Percentiles rank a stretch among this genome's conserved stretches.
Evolutionary conservation across 2,113 vertebrate species (phyloP).

Genomic region (Varanus komodoensis): DNA sequence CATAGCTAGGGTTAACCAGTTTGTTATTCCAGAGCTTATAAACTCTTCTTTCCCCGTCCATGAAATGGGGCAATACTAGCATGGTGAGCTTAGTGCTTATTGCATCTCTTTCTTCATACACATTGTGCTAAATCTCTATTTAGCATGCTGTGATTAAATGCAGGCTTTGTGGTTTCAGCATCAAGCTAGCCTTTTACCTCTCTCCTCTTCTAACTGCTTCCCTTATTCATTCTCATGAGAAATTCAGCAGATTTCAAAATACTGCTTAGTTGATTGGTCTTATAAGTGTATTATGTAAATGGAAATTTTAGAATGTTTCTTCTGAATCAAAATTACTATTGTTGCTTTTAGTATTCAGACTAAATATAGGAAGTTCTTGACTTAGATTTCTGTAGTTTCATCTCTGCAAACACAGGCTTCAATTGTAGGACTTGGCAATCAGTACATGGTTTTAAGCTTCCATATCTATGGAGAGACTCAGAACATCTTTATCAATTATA

Average conservation of each 20-base stretch:
- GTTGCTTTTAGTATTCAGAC: neutral
- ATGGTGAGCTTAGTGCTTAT: too few species aligned
- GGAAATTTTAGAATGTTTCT: neutral
- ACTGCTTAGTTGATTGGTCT: neutral
- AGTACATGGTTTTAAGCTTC: neutral
- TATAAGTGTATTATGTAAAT: neutral
- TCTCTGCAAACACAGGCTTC: neutral
- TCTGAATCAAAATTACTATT: neutral
- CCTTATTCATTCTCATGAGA: neutral
- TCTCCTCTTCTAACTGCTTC: neutral
- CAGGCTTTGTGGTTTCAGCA: neutral
- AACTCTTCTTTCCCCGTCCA: neutral
- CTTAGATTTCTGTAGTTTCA: neutral
- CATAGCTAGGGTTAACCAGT: too few species aligned
- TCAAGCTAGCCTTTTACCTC: too few species aligned
- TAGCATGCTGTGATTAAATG: neutral
- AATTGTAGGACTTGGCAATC: neutral
- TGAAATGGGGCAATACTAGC: too few species aligned
- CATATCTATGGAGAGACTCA: neutral
- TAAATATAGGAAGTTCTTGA: neutral
- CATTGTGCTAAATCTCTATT: too few species aligned
- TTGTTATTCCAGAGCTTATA: neutral
- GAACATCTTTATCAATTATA: constrained; percentile 6
- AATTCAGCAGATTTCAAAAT: neutral
- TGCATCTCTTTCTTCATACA: too few species aligned